Evolutionary conservation across 2,797 vertebrate genomes (phyloP).

Genomic region (Malacoraja senta): DNA sequence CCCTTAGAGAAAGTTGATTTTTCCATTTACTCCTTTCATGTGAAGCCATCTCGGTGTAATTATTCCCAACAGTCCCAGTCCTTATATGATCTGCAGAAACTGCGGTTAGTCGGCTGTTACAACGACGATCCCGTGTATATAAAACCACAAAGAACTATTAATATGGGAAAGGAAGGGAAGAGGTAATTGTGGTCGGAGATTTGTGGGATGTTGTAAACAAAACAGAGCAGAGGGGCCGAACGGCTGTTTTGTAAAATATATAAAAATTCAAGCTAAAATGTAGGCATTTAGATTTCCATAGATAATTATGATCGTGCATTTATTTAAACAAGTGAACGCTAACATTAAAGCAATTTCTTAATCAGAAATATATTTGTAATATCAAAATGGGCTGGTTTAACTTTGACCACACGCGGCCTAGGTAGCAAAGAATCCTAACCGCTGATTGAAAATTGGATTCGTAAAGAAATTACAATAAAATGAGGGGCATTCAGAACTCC

Average conservation of each 20-base stretch:
- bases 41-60: not conserved
- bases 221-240: not conserved
- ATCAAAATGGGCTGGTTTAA: not conserved
- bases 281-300: not conserved
- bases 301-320: not conserved
- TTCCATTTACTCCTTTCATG: not conserved
- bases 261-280: not conserved
- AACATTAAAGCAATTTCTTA: not conserved
- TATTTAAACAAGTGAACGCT: not conserved
- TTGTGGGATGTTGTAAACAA: not conserved
- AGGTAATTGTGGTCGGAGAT: not conserved
- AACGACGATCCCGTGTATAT: not conserved
- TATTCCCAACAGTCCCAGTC: not conserved
- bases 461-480: not conserved
- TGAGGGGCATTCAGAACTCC: not conserved
- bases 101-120: not conserved
- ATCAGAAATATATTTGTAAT: too few species aligned
- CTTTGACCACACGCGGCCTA: too few species aligned
- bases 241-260: not conserved
- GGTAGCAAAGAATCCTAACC: accelerated
- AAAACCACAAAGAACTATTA: not conserved
- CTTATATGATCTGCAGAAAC: not conserved
- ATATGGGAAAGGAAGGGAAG: not conserved
- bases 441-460: not conserved
- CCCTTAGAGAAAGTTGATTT: not conserved